phyloP scores from a whole-genome alignment of 1,140 invertebrate genomes.

The Brachionus asplanchnoidis region DNA sequence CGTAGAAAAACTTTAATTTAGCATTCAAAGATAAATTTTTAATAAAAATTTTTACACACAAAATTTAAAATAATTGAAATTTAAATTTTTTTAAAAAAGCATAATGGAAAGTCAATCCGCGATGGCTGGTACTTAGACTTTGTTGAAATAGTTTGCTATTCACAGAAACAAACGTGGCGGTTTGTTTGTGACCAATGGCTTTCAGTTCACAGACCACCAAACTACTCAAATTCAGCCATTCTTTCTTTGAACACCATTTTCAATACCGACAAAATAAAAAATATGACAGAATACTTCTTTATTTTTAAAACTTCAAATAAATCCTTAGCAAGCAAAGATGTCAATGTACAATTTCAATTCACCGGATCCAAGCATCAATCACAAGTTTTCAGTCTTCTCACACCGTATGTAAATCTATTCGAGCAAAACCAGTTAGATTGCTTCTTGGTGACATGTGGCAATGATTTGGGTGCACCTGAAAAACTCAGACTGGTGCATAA shows the following conservation, averaged over 20 bases:
- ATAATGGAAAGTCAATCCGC: not conserved
- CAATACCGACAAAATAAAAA: not conserved
- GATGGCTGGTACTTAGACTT: constrained; percentile 31
- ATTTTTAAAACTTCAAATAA: constrained; percentile 1
- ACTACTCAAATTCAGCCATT: not conserved
- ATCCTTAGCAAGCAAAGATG: not conserved
- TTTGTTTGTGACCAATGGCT: constrained; percentile 37
- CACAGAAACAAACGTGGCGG: constrained; percentile 26
- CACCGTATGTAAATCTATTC: constrained; percentile 38
- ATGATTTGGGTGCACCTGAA: constrained; percentile 22
- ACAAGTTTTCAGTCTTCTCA: constrained; percentile 31
- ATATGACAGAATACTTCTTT: constrained; percentile 23
- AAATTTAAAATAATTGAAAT: not conserved
- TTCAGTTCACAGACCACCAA: not conserved
- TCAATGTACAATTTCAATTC: constrained; percentile 33
- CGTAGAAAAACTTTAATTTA: too few species aligned
- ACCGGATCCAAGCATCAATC: not conserved
- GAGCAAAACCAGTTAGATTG: constrained; percentile 11
- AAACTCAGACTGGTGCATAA: constrained; percentile 3
- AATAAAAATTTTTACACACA: not conserved
- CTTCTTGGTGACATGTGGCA: not conserved
- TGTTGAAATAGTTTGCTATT: not conserved
- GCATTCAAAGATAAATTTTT: not conserved
- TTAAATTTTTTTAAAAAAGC: not conserved
- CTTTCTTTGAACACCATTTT: not conserved